phyloP scores from a whole-genome alignment of 2,888 invertebrate species.

The Eulithis testata region DNA sequence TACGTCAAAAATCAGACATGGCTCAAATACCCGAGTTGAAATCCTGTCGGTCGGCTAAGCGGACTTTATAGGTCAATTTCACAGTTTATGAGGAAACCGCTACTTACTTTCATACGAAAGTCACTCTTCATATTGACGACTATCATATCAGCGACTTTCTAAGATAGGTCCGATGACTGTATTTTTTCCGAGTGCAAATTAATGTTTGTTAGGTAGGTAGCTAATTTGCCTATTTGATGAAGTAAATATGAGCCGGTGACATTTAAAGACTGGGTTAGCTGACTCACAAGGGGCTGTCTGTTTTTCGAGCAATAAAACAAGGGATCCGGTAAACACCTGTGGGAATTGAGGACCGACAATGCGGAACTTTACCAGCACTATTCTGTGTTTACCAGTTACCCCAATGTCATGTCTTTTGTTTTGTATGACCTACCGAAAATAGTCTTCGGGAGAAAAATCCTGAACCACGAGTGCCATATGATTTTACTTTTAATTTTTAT shows the following conservation, averaged over 20 bases:
- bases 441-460: too few species aligned
- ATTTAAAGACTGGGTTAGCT: conserved; percentile 4
- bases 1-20: conserved; percentile 34
- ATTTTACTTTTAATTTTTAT: too few species aligned
- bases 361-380: too few species aligned
- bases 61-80: conserved; percentile 32
- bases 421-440: background rate
- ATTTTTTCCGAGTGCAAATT: too few species aligned
- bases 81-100: conserved; percentile 11
- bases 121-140: background rate
- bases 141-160: too few species aligned
- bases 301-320: conserved; percentile 19
- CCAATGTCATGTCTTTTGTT: conserved; percentile 4
- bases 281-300: background rate
- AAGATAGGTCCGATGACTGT: too few species aligned
- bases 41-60: conserved; percentile 25
- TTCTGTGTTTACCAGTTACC: conserved; percentile 23
- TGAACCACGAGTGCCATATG: too few species aligned
- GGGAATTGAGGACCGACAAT: conserved; percentile 16
- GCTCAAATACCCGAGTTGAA: conserved; percentile 19
- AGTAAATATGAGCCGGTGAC: background rate
- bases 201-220: too few species aligned
- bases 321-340: conserved; percentile 22
- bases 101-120: conserved; percentile 2
- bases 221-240: background rate